Evolutionary conservation across 2,888 invertebrate genomes (phyloP).

Genomic region (Drosophila nigricruria): DNA sequence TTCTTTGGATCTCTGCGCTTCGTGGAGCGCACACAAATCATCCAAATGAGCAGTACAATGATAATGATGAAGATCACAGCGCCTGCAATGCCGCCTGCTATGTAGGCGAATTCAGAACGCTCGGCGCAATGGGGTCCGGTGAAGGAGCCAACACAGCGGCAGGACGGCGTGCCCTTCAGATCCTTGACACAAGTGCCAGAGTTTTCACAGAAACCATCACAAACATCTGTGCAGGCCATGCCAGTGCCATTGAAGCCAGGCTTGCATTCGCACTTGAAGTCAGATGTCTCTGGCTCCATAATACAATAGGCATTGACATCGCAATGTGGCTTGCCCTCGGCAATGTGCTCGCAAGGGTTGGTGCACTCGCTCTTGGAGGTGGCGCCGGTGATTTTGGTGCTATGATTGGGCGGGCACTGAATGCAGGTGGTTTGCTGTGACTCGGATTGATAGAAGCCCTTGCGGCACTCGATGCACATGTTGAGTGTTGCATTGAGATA

Average conservation of each 20-base stretch:
- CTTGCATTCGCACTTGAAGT: conserved; percentile 96
- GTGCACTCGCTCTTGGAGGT: conserved; percentile 93
- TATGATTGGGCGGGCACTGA: conserved; percentile 95
- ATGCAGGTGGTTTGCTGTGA: conserved; percentile 94
- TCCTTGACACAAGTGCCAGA: conserved; percentile 95
- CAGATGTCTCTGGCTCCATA: conserved; percentile 92
- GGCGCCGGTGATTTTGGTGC: conserved; percentile 93
- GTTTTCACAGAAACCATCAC: conserved; percentile 94
- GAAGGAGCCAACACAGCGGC: conserved; percentile 96
- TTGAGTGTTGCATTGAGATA: conserved; percentile 95
- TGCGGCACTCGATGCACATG: conserved; percentile 94
- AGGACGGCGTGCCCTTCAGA: conserved; percentile 92
- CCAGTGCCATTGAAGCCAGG: conserved; percentile 97
- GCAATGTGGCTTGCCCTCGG: conserved; percentile 92
- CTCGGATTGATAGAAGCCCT: conserved; percentile 95
- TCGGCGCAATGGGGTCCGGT: conserved; percentile 95
- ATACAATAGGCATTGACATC: conserved; percentile 95
- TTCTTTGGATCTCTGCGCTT: conserved; percentile 96
- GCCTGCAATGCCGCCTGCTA: conserved; percentile 96
- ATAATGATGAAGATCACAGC: conserved; percentile 97
- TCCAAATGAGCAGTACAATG: conserved; percentile 96
- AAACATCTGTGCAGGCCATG: conserved; percentile 92
- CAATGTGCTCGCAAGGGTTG: conserved; percentile 94
- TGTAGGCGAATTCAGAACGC: conserved; percentile 97
- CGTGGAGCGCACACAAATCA: conserved; percentile 97